Percentiles rank a stretch among this genome's conserved stretches.
Conservation (phyloP, 2,888 invertebrate genomes). For the Theodoxus fluviatilis region DNA sequence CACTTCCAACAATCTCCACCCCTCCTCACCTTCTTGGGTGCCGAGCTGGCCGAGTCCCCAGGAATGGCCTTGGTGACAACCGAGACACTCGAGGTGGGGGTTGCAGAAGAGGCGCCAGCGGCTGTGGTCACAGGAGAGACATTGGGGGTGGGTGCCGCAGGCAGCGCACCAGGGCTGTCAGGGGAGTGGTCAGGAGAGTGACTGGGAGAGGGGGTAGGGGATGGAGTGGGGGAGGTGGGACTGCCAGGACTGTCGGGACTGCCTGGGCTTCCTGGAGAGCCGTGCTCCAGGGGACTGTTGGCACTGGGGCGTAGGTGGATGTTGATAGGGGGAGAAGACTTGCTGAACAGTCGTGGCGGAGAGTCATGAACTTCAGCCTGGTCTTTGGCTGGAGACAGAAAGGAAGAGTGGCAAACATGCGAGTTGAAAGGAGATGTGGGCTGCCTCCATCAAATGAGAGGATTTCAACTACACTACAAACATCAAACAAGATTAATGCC, state of each 20-base stretch:
- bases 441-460: too few species aligned
- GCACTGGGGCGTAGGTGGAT: constrained; percentile 45
- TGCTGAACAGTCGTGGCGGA: constrained; percentile 44
- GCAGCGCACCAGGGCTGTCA: constrained; percentile 27
- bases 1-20: too few species aligned
- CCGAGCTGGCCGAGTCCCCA: too few species aligned
- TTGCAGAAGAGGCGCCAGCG: neutral
- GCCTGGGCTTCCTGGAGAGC: constrained; percentile 38
- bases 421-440: too few species aligned
- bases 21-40: too few species aligned
- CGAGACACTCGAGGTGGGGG: too few species aligned
- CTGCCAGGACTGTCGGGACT: constrained; percentile 40
- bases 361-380: constrained; percentile 50
- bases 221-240: constrained; percentile 28
- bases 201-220: constrained; percentile 23
- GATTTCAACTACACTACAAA: too few species aligned
- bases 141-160: too few species aligned
- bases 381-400: constrained; percentile 46
- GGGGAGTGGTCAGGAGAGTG: constrained; percentile 35
- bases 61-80: too few species aligned
- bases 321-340: constrained; percentile 44
- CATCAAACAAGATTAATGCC: too few species aligned
- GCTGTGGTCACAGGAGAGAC: too few species aligned
- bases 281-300: constrained; percentile 40
- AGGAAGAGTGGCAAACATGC: too few species aligned